A percentile compares a stretch with the other conserved stretches of the same genome.
phyloP scores from a whole-genome alignment of 2,888 invertebrate species.

The Cheilosia pagana region DNA sequence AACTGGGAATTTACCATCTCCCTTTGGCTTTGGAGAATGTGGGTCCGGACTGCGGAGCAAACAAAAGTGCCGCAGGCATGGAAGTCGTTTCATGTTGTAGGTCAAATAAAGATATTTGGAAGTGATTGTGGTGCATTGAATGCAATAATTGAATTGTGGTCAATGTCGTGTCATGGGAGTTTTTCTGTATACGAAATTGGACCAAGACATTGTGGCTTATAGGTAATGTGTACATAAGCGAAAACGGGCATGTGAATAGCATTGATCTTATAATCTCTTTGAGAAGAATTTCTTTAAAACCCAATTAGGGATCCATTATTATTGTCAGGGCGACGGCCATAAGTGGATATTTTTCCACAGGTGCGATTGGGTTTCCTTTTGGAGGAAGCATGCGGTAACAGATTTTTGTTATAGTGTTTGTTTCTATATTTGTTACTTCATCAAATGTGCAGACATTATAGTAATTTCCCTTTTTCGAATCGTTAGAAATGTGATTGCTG shows the following conservation, averaged over 20 bases:
- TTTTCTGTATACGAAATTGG: neutral
- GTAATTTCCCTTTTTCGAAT: too few relatives aligned
- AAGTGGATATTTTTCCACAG: too few relatives aligned
- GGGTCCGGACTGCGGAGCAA: constrained; percentile 8
- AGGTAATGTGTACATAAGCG: neutral
- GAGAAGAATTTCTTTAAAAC: neutral
- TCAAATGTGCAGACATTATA: too few relatives aligned
- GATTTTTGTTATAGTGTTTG: too few relatives aligned
- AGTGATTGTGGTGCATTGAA: constrained; percentile 26
- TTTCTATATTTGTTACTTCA: too few relatives aligned
- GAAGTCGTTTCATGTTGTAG: constrained; percentile 30
- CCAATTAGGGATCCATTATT: too few relatives aligned
- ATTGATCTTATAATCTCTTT: neutral
- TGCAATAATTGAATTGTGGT: constrained; percentile 31
- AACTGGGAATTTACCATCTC: constrained; percentile 24
- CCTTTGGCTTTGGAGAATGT: constrained; percentile 20
- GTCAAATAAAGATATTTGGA: constrained; percentile 9
- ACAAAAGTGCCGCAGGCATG: constrained; percentile 48
- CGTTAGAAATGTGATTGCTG: too few relatives aligned
- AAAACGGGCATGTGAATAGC: neutral
- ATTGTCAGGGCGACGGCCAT: too few relatives aligned
- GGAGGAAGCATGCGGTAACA: too few relatives aligned
- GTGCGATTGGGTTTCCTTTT: too few relatives aligned
- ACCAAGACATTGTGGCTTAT: neutral
- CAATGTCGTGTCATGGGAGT: constrained; percentile 28